Conservation (phyloP, 2,888 invertebrate genomes). For the Clostera curtula region DNA sequence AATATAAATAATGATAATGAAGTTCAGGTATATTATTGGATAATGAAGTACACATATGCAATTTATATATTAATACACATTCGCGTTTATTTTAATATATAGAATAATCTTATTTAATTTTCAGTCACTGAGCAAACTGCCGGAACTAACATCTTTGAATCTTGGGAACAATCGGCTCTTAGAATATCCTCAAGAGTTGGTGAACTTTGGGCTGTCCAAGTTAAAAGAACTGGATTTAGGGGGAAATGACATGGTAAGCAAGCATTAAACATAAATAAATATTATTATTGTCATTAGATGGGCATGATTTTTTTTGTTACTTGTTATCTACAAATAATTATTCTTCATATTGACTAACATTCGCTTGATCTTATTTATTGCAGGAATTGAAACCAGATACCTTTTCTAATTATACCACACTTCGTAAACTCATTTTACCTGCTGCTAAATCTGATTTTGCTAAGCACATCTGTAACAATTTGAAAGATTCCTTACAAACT, state of each 20-base stretch:
- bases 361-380: slow-evolving; percentile 22
- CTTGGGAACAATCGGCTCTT: slow-evolving; percentile 58
- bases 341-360: slow-evolving; percentile 3
- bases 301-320: slow-evolving; percentile 4
- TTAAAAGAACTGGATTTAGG: slow-evolving; percentile 60
- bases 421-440: slow-evolving; percentile 48
- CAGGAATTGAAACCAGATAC: slow-evolving; percentile 46
- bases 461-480: slow-evolving; percentile 44
- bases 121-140: slow-evolving; percentile 62
- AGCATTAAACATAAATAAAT: background rate
- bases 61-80: no score
- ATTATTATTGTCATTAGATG: slow-evolving; percentile 1
- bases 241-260: slow-evolving; percentile 62
- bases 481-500: slow-evolving; percentile 39
- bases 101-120: slow-evolving; percentile 21
- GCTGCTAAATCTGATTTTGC: slow-evolving; percentile 30
- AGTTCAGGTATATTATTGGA: no score
- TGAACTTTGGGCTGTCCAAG: slow-evolving; percentile 49
- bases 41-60: no score
- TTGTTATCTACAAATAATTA: background rate
- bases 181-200: slow-evolving; percentile 58
- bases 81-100: no score
- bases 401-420: slow-evolving; percentile 47
- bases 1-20: no score
- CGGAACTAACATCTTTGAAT: slow-evolving; percentile 43